Evolutionary conservation across 2,888 invertebrate genomes (phyloP), one percentile per base, ranked within the genome.

Genomic region (Protophormia terraenovae): DNA sequence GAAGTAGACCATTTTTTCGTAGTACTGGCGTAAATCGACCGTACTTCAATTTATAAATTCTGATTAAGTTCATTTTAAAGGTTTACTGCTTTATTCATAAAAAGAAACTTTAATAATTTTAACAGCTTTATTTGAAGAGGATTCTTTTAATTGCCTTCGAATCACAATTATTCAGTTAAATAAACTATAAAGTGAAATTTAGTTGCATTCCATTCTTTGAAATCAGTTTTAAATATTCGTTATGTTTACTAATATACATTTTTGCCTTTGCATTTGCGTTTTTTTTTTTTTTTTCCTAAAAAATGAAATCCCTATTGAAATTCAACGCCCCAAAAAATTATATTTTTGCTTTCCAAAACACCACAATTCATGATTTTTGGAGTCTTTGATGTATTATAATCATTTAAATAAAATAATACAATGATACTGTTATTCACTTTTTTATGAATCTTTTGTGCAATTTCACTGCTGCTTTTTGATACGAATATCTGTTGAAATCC

Each of bases 401-500:
- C 47, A 47, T 78, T 78, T 60, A 60, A 58, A 60, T 47, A 60
- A 69, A 77, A 67, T 55, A 83, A 60, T 50, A 78, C 83, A 72
- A 66, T 64, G 72, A 72, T 78, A 58, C 38, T 60, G 73, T 73
- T 78, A 78, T 78, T 67, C 67, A 77, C 27, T 72, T 82, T 78
- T 69, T 72, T 41, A 29, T 67, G 50, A 8, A 32, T 53, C 66
- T 78, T 78, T 72, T 78, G 58, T 83, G 58, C 58, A 73, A 83
- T 72, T 78, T 78, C 35, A 50, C 60, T 78, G 47, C 47, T 76
- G 64, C 67, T 27, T 60, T 77, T 78, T 69, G 77, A 77, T 77
- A n/a, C n/a, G n/a, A n/a, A n/a, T n/a, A 77, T 32, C 67, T 83
- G 72, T n/a, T 50, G 14, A 78, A 83, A 78, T 73, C 83, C 83